A percentile compares a stretch with the other conserved stretches of the same genome.
Conservation (phyloP, 2,888 invertebrate species). For the Temnothorax rugatulus region DNA sequence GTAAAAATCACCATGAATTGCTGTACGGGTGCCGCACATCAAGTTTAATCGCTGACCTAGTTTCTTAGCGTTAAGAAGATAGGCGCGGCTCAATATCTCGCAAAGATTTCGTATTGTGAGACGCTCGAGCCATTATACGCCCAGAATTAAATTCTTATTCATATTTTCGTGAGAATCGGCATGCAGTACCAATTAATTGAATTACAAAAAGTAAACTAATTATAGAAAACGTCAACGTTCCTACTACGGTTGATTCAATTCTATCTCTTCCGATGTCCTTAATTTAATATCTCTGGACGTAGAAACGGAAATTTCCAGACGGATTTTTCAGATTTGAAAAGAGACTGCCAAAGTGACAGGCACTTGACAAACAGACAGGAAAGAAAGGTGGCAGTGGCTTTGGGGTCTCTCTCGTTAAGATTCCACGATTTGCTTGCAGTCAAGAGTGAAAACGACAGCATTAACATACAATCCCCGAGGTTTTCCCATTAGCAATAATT, state of each 20-base stretch:
- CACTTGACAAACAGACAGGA: slow-evolving; percentile 35
- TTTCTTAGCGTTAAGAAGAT: slow-evolving; percentile 74
- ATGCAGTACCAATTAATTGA: neutral
- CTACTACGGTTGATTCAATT: neutral
- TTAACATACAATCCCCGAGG: slow-evolving; percentile 75
- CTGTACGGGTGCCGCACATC: slow-evolving; percentile 54
- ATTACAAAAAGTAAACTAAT: neutral
- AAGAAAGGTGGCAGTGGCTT: slow-evolving; percentile 63
- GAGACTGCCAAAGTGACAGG: slow-evolving; percentile 23
- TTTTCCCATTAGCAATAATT: slow-evolving; percentile 71
- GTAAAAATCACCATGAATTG: slow-evolving; percentile 49
- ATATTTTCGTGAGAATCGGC: neutral
- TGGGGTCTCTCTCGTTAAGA: slow-evolving; percentile 63
- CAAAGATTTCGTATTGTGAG: slow-evolving; percentile 72
- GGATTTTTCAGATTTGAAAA: slow-evolving; percentile 8
- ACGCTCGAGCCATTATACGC: neutral
- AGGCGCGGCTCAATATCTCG: slow-evolving; percentile 71
- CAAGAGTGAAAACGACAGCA: slow-evolving; percentile 60
- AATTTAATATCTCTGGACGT: neutral
- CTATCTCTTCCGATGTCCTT: neutral
- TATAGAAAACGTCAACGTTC: neutral
- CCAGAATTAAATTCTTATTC: slow-evolving; percentile 1
- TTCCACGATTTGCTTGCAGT: slow-evolving; percentile 28
- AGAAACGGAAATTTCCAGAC: slow-evolving; percentile 17
- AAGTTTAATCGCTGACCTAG: slow-evolving; percentile 63